These are phyloP conservation scores for Apodemus speciosus DNA, from an alignment of 2,113 vertebrate genomes.

Conservation along the genomic window DNA sequence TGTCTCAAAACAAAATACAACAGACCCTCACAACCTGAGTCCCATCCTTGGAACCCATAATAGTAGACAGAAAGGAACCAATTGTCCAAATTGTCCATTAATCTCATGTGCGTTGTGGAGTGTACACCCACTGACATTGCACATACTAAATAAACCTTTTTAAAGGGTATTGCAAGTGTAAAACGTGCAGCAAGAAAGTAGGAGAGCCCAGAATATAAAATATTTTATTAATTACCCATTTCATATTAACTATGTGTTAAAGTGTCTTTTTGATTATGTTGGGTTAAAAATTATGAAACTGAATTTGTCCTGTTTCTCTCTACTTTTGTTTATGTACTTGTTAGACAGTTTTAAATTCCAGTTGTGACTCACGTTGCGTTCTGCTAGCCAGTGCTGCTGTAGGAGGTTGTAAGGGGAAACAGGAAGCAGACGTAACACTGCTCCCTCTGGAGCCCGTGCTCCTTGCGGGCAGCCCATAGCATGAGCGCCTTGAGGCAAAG, in stretches of 20 bases:
- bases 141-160: background rate
- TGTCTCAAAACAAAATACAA: background rate
- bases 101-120: background rate
- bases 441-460: background rate
- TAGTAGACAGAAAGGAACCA: background rate
- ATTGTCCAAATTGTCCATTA: too few relatives aligned
- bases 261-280: slow-evolving; percentile 34
- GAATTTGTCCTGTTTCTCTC: slow-evolving; percentile 7
- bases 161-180: background rate
- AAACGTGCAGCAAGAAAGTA: background rate
- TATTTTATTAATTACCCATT: background rate
- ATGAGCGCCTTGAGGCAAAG: background rate
- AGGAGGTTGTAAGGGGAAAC: background rate
- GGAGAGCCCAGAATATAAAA: background rate
- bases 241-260: background rate
- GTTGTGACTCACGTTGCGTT: background rate
- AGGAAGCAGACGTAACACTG: background rate
- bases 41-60: background rate
- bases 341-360: background rate
- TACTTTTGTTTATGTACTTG: background rate
- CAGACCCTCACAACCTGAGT: background rate
- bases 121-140: background rate
- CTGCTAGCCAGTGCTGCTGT: background rate
- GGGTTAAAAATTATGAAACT: slow-evolving; percentile 16
- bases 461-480: background rate